These are phyloP conservation scores for Zeuzera pyrina DNA, from an alignment of 2,888 invertebrate species.

Conservation along the genomic window DNA sequence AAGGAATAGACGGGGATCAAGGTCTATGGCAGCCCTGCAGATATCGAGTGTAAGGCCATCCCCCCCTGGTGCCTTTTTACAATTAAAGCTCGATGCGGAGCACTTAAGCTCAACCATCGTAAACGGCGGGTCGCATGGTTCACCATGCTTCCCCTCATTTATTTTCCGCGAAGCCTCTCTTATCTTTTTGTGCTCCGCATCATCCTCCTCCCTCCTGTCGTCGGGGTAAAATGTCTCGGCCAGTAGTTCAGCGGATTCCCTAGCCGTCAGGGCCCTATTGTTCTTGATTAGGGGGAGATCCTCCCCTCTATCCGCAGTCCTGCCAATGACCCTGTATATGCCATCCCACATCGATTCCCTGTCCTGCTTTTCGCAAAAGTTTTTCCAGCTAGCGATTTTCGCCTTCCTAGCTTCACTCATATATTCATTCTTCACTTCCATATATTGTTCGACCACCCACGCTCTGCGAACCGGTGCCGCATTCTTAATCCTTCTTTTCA, in stretches of 20 bases:
- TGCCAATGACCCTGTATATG: background rate
- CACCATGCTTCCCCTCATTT: background rate
- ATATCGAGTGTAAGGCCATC: constrained; percentile 10
- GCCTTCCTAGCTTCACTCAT: background rate
- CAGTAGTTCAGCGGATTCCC: constrained; percentile 1
- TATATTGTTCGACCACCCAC: constrained; percentile 1
- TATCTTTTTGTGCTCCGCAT: background rate
- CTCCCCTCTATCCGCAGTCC: background rate
- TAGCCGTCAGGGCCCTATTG: background rate
- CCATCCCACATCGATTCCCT: background rate
- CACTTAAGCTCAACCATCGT: constrained; percentile 2
- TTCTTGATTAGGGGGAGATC: background rate
- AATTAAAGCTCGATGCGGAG: no score
- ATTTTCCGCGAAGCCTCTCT: background rate
- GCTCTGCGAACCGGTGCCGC: background rate
- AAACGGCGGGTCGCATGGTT: constrained; percentile 2
- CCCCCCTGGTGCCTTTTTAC: no score
- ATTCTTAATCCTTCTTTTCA: no score
- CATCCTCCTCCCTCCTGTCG: background rate
- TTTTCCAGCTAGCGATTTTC: no score
- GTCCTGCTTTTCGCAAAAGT: background rate
- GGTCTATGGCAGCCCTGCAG: background rate
- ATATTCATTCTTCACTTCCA: background rate
- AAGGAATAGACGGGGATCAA: constrained; percentile 1
- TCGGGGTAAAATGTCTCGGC: constrained; percentile 1